These are phyloP conservation scores for Eucidaris tribuloides DNA, from an alignment of 35 echinoderm and acorn worm genomes.

Conservation along the genomic window DNA sequence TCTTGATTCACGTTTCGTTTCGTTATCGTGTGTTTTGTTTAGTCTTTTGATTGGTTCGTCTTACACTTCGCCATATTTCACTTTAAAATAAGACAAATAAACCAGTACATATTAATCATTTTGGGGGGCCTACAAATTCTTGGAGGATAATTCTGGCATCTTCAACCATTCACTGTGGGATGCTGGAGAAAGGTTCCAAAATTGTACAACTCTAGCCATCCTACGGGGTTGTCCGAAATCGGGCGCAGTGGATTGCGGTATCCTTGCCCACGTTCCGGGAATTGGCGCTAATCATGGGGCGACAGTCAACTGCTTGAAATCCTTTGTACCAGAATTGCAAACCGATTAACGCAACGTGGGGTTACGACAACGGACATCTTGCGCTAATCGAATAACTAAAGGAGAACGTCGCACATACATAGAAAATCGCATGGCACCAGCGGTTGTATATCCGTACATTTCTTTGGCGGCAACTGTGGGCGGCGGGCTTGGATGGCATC, in stretches of 20 bases:
- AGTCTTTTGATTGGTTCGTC: too few relatives aligned
- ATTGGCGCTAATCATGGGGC: conserved; percentile 30
- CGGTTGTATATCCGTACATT: conserved; percentile 39
- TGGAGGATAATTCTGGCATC: conserved; percentile 28
- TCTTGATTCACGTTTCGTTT: too few relatives aligned
- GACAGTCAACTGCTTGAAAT: conserved; percentile 51
- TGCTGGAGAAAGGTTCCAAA: not conserved
- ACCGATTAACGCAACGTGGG: conserved; percentile 61
- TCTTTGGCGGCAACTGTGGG: conserved; percentile 48
- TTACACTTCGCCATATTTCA: too few relatives aligned
- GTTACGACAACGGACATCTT: conserved; percentile 45
- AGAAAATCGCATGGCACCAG: conserved; percentile 40
- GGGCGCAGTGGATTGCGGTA: conserved; percentile 60
- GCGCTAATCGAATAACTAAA: conserved; percentile 35
- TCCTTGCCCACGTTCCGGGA: conserved; percentile 46
- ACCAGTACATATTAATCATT: too few relatives aligned
- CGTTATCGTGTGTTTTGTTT: too few relatives aligned
- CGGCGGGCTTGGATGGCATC: conserved; percentile 49
- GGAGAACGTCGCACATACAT: conserved; percentile 29
- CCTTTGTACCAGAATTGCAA: not conserved
- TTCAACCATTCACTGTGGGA: conserved; percentile 72
- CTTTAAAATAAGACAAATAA: too few relatives aligned
- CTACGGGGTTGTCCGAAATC: conserved; percentile 44
- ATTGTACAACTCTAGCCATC: conserved; percentile 29
- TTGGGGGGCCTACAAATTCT: too few relatives aligned